A percentile compares a stretch with the other conserved stretches of the same genome.
These are phyloP conservation scores for Vulpes vulpes DNA, from an alignment of 2,113 vertebrate species.

Conservation along the genomic window DNA sequence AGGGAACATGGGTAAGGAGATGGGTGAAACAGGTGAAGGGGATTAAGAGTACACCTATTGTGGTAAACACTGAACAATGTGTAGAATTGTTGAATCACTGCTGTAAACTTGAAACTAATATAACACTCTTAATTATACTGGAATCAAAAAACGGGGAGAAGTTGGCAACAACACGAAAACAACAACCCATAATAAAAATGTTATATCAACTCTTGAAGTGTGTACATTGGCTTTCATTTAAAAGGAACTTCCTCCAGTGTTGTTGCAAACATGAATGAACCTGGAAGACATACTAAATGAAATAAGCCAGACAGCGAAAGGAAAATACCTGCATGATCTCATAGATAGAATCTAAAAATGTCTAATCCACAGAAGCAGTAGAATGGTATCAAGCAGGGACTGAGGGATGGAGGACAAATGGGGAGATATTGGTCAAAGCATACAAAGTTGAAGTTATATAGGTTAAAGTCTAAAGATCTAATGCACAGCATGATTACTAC, in stretches of 20 bases:
- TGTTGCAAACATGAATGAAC: neutral
- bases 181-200: neutral
- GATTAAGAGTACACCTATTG: neutral
- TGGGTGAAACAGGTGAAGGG: neutral
- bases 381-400: neutral
- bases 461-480: neutral
- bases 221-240: neutral
- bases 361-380: neutral
- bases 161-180: neutral
- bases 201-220: neutral
- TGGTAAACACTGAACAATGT: neutral
- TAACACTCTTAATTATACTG: neutral
- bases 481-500: neutral
- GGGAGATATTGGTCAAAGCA: neutral
- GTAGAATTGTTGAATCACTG: neutral
- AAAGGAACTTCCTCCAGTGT: neutral
- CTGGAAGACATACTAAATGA: neutral
- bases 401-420: neutral
- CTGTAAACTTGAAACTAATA: neutral
- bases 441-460: neutral
- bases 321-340: neutral
- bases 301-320: neutral
- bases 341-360: neutral
- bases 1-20: neutral
- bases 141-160: neutral